These are phyloP conservation scores for Peromyscus polionotus DNA, from an alignment of 2,113 vertebrate genomes.

Conservation along the genomic window DNA sequence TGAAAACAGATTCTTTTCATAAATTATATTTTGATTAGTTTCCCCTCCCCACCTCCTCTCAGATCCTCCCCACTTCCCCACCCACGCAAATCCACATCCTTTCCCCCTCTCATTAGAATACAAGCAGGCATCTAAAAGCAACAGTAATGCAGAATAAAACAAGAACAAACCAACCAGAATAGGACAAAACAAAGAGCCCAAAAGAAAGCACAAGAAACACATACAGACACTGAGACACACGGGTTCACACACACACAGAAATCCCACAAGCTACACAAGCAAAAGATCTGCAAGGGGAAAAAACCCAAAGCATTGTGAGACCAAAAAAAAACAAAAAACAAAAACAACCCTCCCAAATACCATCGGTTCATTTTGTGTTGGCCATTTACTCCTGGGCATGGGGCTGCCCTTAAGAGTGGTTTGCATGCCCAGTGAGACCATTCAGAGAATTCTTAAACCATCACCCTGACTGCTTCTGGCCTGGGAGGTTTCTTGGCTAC, in stretches of 20 bases:
- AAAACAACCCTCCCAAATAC: not conserved
- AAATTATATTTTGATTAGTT: not conserved
- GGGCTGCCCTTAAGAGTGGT: no score
- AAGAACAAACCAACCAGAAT: no score
- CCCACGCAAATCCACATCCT: no score
- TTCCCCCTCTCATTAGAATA: no score
- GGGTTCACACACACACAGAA: not conserved
- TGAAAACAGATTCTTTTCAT: not conserved
- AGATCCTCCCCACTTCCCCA: no score
- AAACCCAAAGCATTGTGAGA: not conserved
- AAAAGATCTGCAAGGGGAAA: not conserved
- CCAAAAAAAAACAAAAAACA: not conserved
- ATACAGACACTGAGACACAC: not conserved
- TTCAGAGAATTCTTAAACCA: not conserved
- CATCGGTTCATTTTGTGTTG: no score
- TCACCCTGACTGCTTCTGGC: not conserved
- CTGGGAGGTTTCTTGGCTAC: not conserved
- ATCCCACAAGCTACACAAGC: not conserved
- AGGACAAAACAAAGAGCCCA: not conserved
- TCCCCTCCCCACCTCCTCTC: no score
- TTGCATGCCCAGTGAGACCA: not conserved
- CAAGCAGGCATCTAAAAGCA: no score
- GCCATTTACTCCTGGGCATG: no score
- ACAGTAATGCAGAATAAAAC: no score
- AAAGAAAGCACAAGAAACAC: not conserved